Base-by-base conservation (phyloP, 2,797 vertebrate species). In the Siniperca undulata region DNA sequence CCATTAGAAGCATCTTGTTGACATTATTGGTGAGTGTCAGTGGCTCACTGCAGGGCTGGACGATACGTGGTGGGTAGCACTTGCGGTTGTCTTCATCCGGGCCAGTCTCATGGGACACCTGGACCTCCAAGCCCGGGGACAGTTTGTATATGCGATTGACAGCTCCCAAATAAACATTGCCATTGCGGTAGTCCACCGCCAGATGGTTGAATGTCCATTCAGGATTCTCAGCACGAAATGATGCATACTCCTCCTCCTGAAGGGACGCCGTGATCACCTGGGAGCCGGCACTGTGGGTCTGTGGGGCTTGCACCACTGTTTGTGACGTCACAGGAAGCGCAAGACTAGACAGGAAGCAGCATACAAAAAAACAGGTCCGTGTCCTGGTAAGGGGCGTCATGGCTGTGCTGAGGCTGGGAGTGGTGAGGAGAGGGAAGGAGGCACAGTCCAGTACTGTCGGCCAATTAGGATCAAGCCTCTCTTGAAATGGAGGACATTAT, bases 131-230 rank as follows among this genome's bases (percentile, higher is more conserved):
- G 83, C 92, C 94, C 0, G 96, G 95, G 76, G 98, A 98, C 56
- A 99, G 97, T 94, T 99, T 99, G 88, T 99, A 99, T 91, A 99
- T 99, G 93, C 98, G 96, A 90, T 99, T 99, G 81, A 99, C 97
- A 0, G 97, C 98, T 69, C 99, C 99, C 88, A 99, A 48, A 88
- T 99, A 99, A 87, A 99, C 97, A 52, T 98, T 97, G 59, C 99
- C 99, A 89, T 97, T 99, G 89, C 97, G 97, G 90, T 96, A 95
- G 0, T 99, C 99, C 91, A 99, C 98, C 61, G 97, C 97, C 82
- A 99, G 88, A 91, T 99, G 99, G 94, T 99, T 99, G 91, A 99
- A 99, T 88, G 95, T 97, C 94, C 97, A 97, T 86, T 98, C 97
- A 0, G 96, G 83, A 46, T 97, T 96, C 74, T 99, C 97, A 12